These are phyloP conservation scores for Echinometra lucunter DNA, from an alignment of 53 echinoderm and acorn worm genomes.

Conservation along the genomic window DNA sequence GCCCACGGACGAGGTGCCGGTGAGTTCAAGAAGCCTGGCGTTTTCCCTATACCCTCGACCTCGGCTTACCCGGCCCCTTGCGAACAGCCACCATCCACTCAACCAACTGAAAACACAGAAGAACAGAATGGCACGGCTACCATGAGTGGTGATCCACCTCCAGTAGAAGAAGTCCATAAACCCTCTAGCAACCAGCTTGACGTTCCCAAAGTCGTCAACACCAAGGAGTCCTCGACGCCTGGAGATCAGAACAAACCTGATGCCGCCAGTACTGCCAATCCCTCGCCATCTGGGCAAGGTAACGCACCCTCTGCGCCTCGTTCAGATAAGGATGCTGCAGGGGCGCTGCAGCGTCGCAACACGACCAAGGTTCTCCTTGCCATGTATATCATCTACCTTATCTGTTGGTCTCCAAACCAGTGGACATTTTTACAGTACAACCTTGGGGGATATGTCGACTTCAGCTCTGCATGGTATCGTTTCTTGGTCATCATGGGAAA, in stretches of 20 bases:
- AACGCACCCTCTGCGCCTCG: not conserved
- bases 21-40: not conserved
- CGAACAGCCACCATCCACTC: not conserved
- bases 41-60: conserved; percentile 1
- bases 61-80: not conserved
- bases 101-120: not conserved
- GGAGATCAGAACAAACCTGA: not conserved
- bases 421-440: conserved; percentile 85
- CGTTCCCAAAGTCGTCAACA: conserved; percentile 14
- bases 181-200: conserved; percentile 17
- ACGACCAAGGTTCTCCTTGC: conserved; percentile 78
- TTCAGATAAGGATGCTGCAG: conserved; percentile 11
- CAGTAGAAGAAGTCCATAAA: not conserved
- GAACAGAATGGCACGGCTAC: not conserved
- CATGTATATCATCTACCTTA: conserved; percentile 81
- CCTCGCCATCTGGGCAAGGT: not conserved
- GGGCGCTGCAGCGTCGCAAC: conserved; percentile 73
- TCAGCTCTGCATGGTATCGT: conserved; percentile 47
- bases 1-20: conserved; percentile 20
- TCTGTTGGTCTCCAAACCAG: conserved; percentile 93
- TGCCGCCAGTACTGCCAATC: not conserved
- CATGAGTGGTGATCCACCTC: not conserved
- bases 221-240: not conserved
- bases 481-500: conserved; percentile 65
- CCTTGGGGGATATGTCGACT: conserved; percentile 71